Conservation (phyloP, 2,888 invertebrate species). For the Nephrotoma guestfalica region DNA sequence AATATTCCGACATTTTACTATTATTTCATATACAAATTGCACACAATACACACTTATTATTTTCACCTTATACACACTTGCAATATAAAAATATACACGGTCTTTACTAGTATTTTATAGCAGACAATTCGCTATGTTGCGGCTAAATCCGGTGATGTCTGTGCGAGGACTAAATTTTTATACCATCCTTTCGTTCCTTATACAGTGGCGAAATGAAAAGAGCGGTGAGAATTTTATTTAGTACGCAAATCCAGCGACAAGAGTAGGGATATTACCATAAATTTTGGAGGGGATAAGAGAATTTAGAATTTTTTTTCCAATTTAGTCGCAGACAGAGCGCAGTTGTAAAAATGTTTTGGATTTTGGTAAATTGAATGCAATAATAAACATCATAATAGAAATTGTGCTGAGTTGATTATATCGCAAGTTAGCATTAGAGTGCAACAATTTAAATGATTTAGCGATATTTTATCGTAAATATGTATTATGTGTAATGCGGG, state of each 20-base stretch:
- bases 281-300: not conserved
- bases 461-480: not conserved
- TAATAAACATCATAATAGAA: not conserved
- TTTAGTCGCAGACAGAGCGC: not conserved
- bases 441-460: not conserved
- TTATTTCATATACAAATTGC: not conserved
- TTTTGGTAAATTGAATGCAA: not conserved
- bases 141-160: not conserved
- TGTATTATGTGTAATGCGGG: not conserved
- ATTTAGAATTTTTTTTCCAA: not conserved
- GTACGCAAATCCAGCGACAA: not conserved
- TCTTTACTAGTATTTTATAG: not conserved
- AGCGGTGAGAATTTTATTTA: not conserved
- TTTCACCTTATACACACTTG: not conserved
- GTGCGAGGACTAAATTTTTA: not conserved
- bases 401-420: not conserved
- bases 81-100: not conserved
- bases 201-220: not conserved
- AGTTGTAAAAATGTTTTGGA: not conserved
- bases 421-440: not conserved
- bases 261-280: not conserved
- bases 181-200: not conserved
- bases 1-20: not conserved
- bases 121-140: not conserved
- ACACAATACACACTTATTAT: not conserved